Conservation (phyloP, 1,140 invertebrate genomes). For the Luehdorfia chinensis region DNA sequence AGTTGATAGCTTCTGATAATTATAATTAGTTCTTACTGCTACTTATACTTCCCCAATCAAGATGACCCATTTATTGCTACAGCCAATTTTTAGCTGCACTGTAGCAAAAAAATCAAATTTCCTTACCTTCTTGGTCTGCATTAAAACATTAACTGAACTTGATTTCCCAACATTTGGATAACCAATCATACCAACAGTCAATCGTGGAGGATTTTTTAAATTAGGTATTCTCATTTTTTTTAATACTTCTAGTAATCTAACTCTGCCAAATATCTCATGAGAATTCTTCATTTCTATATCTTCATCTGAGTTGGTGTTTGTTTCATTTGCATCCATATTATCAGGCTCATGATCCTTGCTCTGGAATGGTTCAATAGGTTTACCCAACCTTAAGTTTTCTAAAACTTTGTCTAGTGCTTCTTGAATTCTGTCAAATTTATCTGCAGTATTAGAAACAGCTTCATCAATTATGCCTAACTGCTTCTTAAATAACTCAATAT, state of each 20-base stretch:
- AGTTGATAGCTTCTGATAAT: too few relatives aligned
- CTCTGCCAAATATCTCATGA: constrained; percentile 77
- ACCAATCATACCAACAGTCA: constrained; percentile 95
- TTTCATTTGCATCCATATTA: constrained; percentile 13
- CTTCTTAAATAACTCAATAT: constrained; percentile 63
- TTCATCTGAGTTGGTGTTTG: constrained; percentile 13
- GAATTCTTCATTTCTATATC: constrained; percentile 39
- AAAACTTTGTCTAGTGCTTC: constrained; percentile 69
- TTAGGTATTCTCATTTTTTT: constrained; percentile 80
- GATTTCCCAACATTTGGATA: constrained; percentile 99
- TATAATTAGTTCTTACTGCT: too few relatives aligned
- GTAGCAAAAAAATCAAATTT: too few relatives aligned
- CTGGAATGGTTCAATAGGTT: constrained; percentile 42
- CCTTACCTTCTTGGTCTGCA: constrained; percentile 90
- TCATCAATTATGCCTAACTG: constrained; percentile 52
- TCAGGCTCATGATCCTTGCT: constrained; percentile 18
- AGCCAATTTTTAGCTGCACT: too few relatives aligned
- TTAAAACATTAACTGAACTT: constrained; percentile 97
- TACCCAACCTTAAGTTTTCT: constrained; percentile 51
- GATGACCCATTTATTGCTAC: too few relatives aligned
- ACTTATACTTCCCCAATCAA: too few relatives aligned
- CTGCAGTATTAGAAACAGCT: constrained; percentile 70
- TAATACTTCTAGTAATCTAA: constrained; percentile 83
- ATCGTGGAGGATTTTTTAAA: constrained; percentile 78
- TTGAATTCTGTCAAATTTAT: constrained; percentile 73